These are phyloP conservation scores for Leptopterna dolabrata DNA, from an alignment of 2,888 invertebrate genomes.

Conservation along the genomic window DNA sequence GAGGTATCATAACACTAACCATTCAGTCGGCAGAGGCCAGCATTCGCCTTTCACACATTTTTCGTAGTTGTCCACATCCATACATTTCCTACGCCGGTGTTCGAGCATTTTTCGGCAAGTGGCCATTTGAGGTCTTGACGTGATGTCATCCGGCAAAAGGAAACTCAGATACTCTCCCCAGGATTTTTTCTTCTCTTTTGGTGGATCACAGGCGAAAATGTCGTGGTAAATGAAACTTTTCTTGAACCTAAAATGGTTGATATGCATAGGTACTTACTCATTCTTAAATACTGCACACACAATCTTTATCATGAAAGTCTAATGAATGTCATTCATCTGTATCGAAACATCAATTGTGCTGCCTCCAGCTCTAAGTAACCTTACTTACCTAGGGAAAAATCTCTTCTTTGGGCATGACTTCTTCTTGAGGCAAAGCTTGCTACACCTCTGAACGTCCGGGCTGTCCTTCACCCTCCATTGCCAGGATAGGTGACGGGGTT, in stretches of 20 bases:
- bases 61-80: conserved; percentile 17
- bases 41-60: conserved; percentile 32
- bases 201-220: conserved; percentile 13
- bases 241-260: conserved; percentile 22
- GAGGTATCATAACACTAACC: too few species aligned
- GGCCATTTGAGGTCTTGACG: conserved; percentile 33
- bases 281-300: too few species aligned
- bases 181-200: not conserved
- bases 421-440: conserved; percentile 1
- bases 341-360: too few species aligned
- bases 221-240: conserved; percentile 13
- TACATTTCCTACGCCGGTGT: conserved; percentile 41
- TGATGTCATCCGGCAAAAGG: conserved; percentile 24
- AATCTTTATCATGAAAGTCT: too few species aligned
- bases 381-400: conserved; percentile 41
- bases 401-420: conserved; percentile 43
- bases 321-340: too few species aligned
- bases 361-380: not conserved
- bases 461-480: conserved; percentile 45
- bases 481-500: conserved; percentile 39
- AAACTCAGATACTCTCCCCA: conserved; percentile 48
- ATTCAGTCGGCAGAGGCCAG: conserved; percentile 40
- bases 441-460: conserved; percentile 42
- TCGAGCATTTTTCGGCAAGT: conserved; percentile 49
- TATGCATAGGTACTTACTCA: too few species aligned